These are phyloP conservation scores for Orchestia grillus DNA, from an alignment of 1,140 invertebrate species.

Conservation along the genomic window DNA sequence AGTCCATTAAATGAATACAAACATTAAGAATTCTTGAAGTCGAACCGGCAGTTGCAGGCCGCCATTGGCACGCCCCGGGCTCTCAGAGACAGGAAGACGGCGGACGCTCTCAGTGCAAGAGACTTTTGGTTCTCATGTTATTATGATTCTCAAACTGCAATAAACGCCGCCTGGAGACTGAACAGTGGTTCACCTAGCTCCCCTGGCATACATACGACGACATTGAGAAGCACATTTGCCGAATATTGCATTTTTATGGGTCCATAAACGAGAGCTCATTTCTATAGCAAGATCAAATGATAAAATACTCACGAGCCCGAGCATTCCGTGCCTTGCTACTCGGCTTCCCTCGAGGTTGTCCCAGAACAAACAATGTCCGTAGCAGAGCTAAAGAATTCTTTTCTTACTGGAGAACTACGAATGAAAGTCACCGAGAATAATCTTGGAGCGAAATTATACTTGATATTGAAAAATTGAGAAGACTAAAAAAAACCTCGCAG, in stretches of 20 bases:
- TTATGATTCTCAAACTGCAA: background rate
- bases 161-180: background rate
- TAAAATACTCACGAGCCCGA: background rate
- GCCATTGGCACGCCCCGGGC: background rate
- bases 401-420: background rate
- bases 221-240: slow-evolving; percentile 17
- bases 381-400: background rate
- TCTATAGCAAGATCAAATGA: slow-evolving; percentile 37
- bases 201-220: background rate
- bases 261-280: slow-evolving; percentile 38
- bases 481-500: background rate
- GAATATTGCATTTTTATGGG: slow-evolving; percentile 3
- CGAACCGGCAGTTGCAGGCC: background rate
- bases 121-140: background rate
- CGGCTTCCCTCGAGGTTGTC: background rate
- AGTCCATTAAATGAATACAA: background rate
- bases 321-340: background rate
- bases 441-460: background rate
- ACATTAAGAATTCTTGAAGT: background rate
- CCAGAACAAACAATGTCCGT: background rate
- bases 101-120: background rate
- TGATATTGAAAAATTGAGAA: background rate
- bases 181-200: background rate
- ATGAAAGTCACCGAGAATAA: background rate
- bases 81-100: background rate